Conservation (phyloP, 2,113 vertebrate species). For the Corapipo altera region DNA sequence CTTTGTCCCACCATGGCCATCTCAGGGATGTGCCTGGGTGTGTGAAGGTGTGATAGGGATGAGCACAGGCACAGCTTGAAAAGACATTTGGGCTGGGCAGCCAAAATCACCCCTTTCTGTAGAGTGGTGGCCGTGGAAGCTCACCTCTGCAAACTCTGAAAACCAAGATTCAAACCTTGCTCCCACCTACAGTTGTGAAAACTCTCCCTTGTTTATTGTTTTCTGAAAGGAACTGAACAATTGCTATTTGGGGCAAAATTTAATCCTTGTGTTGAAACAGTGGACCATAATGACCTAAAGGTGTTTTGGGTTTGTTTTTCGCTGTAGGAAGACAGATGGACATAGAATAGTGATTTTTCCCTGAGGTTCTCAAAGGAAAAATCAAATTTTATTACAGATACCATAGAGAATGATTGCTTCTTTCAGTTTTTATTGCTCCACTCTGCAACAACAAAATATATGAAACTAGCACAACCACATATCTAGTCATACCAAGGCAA, state of each 20-base stretch:
- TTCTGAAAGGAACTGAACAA: background rate
- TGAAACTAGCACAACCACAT: background rate
- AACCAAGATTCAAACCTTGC: background rate
- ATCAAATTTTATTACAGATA: constrained; percentile 10
- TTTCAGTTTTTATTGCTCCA: constrained; percentile 11
- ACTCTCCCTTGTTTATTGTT: background rate
- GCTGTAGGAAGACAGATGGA: background rate
- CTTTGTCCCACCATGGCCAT: background rate
- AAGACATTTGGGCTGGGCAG: rapidly evolving
- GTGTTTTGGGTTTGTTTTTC: background rate
- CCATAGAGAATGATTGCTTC: background rate
- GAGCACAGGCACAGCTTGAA: rapidly evolving
- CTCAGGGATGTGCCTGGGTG: background rate
- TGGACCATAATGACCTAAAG: background rate
- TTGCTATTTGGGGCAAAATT: background rate
- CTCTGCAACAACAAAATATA: background rate
- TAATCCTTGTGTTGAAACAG: background rate
- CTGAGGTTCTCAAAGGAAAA: constrained; percentile 17
- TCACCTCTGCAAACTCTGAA: background rate
- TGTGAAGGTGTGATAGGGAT: rapidly evolving
- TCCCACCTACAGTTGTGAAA: background rate
- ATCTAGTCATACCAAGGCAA: constrained; percentile 23
- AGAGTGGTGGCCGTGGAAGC: background rate
- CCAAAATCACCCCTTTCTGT: background rate
- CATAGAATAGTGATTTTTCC: background rate